Percentiles rank a stretch among this genome's conserved stretches.
Conservation (phyloP, 2,113 vertebrate species). For the Nibea coibor region DNA sequence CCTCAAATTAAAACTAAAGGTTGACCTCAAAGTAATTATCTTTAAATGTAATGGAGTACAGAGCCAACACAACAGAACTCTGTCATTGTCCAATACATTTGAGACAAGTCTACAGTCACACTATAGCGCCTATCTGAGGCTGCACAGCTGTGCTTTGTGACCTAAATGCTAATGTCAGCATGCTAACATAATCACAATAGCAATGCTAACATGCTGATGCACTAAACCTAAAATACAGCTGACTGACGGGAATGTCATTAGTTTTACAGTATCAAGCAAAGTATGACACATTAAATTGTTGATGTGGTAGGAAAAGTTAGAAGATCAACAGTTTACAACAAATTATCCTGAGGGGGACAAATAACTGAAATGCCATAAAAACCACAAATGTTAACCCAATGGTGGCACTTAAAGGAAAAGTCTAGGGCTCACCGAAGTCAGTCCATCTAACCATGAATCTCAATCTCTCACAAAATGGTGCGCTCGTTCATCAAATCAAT, state of each 20-base stretch:
- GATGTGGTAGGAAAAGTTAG: background rate
- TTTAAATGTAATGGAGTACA: background rate
- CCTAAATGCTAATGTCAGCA: background rate
- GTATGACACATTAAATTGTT: too few relatives aligned
- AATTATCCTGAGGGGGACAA: too few relatives aligned
- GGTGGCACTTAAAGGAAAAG: background rate
- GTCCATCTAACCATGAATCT: background rate
- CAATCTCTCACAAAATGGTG: background rate
- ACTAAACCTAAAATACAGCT: too few relatives aligned
- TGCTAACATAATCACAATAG: background rate
- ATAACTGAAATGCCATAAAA: too few relatives aligned
- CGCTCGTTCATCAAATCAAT: background rate
- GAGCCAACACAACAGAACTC: background rate
- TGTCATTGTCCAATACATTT: background rate
- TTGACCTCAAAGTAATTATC: background rate
- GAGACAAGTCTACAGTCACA: background rate
- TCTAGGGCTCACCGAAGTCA: background rate
- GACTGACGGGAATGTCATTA: too few relatives aligned
- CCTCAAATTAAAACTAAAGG: background rate
- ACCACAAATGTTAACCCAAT: too few relatives aligned
- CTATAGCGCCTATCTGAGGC: background rate
- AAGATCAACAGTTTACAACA: background rate
- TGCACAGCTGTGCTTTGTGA: background rate
- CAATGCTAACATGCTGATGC: background rate
- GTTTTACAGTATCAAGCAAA: too few relatives aligned